These are phyloP conservation scores for Sparus aurata DNA, from an alignment of 2,797 vertebrate genomes.

Conservation along the genomic window DNA sequence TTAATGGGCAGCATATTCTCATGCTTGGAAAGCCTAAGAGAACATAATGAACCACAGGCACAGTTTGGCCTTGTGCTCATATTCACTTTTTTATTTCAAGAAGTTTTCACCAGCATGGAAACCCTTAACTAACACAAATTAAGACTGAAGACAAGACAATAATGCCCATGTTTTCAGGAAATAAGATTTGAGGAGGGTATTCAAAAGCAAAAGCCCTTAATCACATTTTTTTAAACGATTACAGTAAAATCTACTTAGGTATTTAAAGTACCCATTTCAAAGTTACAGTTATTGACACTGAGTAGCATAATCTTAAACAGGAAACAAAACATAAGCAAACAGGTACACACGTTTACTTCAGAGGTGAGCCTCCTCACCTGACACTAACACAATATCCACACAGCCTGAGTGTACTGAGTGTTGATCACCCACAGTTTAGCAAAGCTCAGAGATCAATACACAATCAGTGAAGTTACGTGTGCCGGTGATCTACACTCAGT, in stretches of 20 bases:
- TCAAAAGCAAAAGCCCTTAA: neutral
- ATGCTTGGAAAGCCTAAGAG: constrained; percentile 28
- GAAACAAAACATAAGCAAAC: too few species aligned
- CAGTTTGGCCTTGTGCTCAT: neutral
- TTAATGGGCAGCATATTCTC: constrained; percentile 25
- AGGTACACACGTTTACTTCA: too few species aligned
- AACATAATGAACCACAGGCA: constrained; percentile 16
- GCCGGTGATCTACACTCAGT: too few species aligned
- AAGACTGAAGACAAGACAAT: neutral
- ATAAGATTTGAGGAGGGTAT: neutral
- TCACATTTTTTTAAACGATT: neutral
- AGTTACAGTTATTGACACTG: neutral
- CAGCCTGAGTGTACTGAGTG: too few species aligned
- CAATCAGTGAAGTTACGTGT: neutral
- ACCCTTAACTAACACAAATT: neutral
- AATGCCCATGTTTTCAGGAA: neutral
- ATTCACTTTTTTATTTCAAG: neutral
- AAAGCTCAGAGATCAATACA: too few species aligned
- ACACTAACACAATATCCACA: too few species aligned
- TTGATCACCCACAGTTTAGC: too few species aligned
- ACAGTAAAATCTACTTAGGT: neutral
- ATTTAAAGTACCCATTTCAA: neutral
- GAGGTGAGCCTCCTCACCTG: too few species aligned
- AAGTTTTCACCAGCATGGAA: neutral
- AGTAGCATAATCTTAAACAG: neutral